phyloP scores from a whole-genome alignment of 1,140 invertebrate genomes.

The Centruroides sculpturatus region DNA sequence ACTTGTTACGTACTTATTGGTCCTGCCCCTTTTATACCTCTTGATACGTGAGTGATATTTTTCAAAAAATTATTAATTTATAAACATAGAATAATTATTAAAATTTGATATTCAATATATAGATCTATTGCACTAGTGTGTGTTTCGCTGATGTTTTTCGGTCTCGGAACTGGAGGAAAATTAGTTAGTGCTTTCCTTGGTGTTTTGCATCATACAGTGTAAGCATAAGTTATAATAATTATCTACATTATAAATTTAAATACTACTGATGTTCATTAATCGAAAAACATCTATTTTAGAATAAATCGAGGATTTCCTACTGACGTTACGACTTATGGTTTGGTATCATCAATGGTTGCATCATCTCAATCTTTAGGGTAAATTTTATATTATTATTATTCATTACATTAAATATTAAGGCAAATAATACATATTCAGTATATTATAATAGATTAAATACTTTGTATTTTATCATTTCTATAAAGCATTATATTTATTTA shows the following conservation, averaged over 20 bases:
- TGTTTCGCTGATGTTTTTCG: not conserved
- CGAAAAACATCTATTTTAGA: no score
- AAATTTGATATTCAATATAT: no score
- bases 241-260: no score
- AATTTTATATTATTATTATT: not conserved
- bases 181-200: not conserved
- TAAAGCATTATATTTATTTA: no score
- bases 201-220: not conserved
- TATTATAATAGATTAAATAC: no score
- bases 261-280: no score
- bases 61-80: not conserved
- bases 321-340: slow-evolving; percentile 62
- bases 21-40: slow-evolving; percentile 13
- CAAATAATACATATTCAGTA: no score
- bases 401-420: no score
- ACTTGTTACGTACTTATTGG: slow-evolving; percentile 16
- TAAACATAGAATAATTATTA: no score
- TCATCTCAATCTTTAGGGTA: slow-evolving; percentile 62
- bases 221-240: not conserved
- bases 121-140: not conserved
- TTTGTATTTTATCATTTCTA: no score
- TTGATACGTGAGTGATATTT: slow-evolving; percentile 5
- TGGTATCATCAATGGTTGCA: slow-evolving; percentile 71
- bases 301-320: slow-evolving; percentile 47
- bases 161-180: not conserved